These are phyloP conservation scores for Urosaurus nigricauda DNA, from an alignment of 2,797 vertebrate species.

Conservation along the genomic window DNA sequence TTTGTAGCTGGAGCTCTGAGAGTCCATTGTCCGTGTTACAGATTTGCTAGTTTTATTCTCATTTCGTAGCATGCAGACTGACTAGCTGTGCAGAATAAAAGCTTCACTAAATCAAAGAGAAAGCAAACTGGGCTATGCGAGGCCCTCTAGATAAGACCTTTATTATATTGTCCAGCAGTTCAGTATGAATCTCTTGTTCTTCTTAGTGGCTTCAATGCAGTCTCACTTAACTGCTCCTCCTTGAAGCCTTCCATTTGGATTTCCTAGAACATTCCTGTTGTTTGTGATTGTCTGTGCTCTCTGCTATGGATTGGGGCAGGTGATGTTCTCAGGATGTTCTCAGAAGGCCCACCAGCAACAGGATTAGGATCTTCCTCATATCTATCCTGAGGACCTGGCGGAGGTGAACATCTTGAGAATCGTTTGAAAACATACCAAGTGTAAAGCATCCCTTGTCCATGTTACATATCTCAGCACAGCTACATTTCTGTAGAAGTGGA, in stretches of 20 bases:
- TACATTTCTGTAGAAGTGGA: not conserved
- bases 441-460: not conserved
- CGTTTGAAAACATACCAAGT: not conserved
- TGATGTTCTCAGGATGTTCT: not conserved
- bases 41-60: not conserved
- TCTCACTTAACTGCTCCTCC: too few relatives aligned
- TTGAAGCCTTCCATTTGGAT: not conserved
- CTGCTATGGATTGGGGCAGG: not conserved
- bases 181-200: not conserved
- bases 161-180: not conserved
- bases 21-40: not conserved
- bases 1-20: too few relatives aligned
- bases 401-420: not conserved
- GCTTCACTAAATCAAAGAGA: not conserved
- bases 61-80: not conserved
- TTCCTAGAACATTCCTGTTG: not conserved
- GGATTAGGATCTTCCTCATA: not conserved
- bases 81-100: not conserved
- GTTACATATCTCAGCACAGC: not conserved
- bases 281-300: not conserved
- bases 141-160: not conserved
- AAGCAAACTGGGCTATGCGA: not conserved
- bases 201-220: not conserved
- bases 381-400: not conserved
- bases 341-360: not conserved